Conservation (phyloP, 2,113 vertebrate genomes). For the Anthoscopus minutus region DNA sequence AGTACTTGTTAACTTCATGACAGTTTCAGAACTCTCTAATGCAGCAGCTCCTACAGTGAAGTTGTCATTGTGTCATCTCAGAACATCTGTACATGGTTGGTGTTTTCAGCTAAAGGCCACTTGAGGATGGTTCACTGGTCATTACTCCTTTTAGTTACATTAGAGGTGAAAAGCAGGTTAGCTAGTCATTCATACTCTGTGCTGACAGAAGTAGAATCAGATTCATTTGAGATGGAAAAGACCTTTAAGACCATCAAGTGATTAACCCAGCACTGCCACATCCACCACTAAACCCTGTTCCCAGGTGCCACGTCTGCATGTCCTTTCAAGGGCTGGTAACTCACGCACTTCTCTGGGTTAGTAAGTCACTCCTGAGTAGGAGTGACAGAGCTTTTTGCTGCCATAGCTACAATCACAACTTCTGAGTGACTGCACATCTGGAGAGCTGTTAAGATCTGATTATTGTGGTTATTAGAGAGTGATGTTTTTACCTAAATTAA, state of each 20-base stretch:
- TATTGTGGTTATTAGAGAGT: background rate
- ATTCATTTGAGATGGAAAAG: background rate
- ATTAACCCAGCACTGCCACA: background rate
- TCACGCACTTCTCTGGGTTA: background rate
- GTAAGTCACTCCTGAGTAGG: background rate
- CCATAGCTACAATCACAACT: background rate
- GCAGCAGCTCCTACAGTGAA: background rate
- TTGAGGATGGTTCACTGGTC: background rate
- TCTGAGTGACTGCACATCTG: background rate
- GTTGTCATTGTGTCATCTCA: background rate
- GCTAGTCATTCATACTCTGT: background rate
- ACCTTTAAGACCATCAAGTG: background rate
- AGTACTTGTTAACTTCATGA: background rate
- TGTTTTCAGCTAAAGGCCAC: background rate
- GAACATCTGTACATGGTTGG: background rate
- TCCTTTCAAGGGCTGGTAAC: background rate
- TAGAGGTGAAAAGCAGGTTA: background rate
- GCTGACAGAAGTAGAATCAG: background rate
- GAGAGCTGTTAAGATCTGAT: background rate
- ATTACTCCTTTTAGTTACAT: background rate
- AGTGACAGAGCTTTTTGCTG: background rate
- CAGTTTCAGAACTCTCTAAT: background rate
- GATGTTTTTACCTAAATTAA: background rate
- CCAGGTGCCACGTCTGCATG: background rate
- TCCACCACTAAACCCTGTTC: background rate